Percentiles rank a stretch among this genome's conserved stretches.
phyloP scores from a whole-genome alignment of 2,888 invertebrate species.

The Drosophila pseudotalamancana region DNA sequence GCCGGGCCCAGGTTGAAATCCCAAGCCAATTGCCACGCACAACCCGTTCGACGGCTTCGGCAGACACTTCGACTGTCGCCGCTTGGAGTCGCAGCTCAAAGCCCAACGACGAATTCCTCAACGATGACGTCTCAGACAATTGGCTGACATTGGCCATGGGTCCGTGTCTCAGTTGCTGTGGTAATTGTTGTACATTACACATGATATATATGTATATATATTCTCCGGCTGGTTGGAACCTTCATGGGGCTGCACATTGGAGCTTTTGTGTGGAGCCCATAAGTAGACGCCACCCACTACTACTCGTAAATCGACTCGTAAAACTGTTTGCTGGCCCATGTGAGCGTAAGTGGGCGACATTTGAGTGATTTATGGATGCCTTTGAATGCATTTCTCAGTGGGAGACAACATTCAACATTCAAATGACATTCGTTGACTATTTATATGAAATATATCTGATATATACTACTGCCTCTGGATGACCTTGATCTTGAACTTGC shows the following conservation, averaged over 20 bases:
- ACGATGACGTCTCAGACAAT: constrained; percentile 67
- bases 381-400: constrained; percentile 64
- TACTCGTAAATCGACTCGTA: constrained; percentile 45
- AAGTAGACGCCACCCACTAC: constrained; percentile 61
- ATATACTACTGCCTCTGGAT: constrained; percentile 6
- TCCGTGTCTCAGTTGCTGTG: constrained; percentile 23
- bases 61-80: constrained; percentile 59
- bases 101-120: constrained; percentile 60
- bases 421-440: constrained; percentile 65
- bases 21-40: constrained; percentile 33
- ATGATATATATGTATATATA: not conserved
- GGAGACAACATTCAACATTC: constrained; percentile 66
- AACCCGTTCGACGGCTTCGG: constrained; percentile 72
- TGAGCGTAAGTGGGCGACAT: constrained; percentile 55
- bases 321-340: constrained; percentile 31
- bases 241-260: constrained; percentile 50
- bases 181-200: constrained; percentile 30
- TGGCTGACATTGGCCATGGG: constrained; percentile 61
- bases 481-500: constrained; percentile 76
- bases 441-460: constrained; percentile 18
- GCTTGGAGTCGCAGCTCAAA: constrained; percentile 11
- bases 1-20: constrained; percentile 19
- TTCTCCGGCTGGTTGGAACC: constrained; percentile 18
- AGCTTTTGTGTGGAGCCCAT: constrained; percentile 58
- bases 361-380: constrained; percentile 71